A percentile compares a stretch with the other conserved stretches of the same genome.
These are phyloP conservation scores for Drosophila borealis DNA, from an alignment of 2,888 invertebrate genomes.

Conservation along the genomic window DNA sequence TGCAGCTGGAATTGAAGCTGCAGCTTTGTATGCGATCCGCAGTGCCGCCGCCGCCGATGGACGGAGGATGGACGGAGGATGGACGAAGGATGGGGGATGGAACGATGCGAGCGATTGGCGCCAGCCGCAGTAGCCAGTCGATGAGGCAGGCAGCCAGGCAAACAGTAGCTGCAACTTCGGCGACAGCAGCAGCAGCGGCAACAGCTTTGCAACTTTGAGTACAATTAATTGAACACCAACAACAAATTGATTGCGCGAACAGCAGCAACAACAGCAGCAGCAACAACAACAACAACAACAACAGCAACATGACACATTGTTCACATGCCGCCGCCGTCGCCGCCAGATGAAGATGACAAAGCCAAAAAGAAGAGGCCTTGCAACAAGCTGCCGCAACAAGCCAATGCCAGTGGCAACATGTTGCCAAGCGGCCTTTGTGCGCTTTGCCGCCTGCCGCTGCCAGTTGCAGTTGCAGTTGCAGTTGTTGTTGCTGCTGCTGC, in stretches of 20 bases:
- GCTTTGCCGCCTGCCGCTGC: slow-evolving; percentile 30
- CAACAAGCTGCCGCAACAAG: slow-evolving; percentile 42
- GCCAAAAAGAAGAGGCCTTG: slow-evolving; percentile 54
- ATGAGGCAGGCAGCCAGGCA: background rate
- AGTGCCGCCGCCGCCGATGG: slow-evolving; percentile 42
- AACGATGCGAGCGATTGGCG: slow-evolving; percentile 61
- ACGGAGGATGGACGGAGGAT: background rate
- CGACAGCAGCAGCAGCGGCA: slow-evolving; percentile 61
- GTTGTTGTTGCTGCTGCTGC: slow-evolving; percentile 5
- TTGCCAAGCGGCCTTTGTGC: slow-evolving; percentile 61
- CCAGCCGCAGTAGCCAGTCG: slow-evolving; percentile 43
- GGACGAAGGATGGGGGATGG: background rate
- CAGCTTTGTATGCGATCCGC: slow-evolving; percentile 27
- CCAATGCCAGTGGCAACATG: slow-evolving; percentile 53
- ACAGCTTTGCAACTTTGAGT: slow-evolving; percentile 68
- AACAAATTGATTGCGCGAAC: slow-evolving; percentile 80
- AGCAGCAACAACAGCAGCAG: slow-evolving; percentile 43
- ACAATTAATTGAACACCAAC: slow-evolving; percentile 80
- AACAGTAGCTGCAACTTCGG: slow-evolving; percentile 33
- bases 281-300: slow-evolving; percentile 40
- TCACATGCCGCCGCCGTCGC: slow-evolving; percentile 67
- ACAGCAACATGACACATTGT: slow-evolving; percentile 77
- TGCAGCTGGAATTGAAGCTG: slow-evolving; percentile 8
- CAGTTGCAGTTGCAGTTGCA: background rate
- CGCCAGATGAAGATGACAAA: slow-evolving; percentile 74